phyloP scores from a whole-genome alignment of 2,888 invertebrate genomes.

The Dryomyza anilis region DNA sequence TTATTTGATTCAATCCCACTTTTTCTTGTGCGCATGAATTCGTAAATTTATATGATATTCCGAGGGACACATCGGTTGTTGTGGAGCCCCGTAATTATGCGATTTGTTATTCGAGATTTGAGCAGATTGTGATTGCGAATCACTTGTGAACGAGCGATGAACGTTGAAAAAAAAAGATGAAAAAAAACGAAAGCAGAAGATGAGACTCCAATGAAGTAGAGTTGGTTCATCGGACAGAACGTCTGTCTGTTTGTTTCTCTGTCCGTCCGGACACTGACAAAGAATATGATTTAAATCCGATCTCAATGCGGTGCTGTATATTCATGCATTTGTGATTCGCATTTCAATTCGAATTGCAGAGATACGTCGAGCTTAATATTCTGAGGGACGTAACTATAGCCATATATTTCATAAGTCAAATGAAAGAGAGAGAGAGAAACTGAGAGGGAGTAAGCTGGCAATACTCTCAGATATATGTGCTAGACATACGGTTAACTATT shows the following conservation, averaged over 20 bases:
- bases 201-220: not conserved
- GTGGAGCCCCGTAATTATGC: conserved; percentile 56
- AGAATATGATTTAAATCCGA: conserved; percentile 57
- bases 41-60: not conserved
- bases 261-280: too few relatives aligned
- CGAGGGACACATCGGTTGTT: conserved; percentile 29
- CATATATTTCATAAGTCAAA: not conserved
- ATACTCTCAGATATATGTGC: not conserved
- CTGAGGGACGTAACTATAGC: too few relatives aligned
- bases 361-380: too few relatives aligned
- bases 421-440: conserved; percentile 1
- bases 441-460: not conserved
- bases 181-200: too few relatives aligned
- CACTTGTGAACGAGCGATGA: too few relatives aligned
- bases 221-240: too few relatives aligned
- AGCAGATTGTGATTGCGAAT: conserved; percentile 58
- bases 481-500: conserved; percentile 4
- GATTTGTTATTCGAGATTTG: conserved; percentile 59
- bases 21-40: conserved; percentile 40
- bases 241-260: too few relatives aligned
- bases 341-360: conserved; percentile 39
- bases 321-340: conserved; percentile 51
- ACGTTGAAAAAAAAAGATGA: too few relatives aligned
- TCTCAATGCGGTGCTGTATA: conserved; percentile 54
- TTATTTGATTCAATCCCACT: conserved; percentile 59